Conservation (phyloP, 2,888 invertebrate species). For the Thymelicus lineola region DNA sequence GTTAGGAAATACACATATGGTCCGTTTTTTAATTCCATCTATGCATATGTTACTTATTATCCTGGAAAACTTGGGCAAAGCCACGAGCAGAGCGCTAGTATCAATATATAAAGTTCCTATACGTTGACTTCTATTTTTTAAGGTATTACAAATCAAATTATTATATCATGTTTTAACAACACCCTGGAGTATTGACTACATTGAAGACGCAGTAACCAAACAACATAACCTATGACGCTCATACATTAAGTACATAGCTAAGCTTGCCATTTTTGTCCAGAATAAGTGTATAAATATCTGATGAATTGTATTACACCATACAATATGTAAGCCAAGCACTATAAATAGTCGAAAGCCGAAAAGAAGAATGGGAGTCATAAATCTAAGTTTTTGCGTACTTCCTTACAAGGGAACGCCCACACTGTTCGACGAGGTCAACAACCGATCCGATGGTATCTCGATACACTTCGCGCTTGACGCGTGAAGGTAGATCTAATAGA, state of each 20-base stretch:
- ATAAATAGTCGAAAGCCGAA: constrained; percentile 4
- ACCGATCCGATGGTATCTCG: constrained; percentile 13
- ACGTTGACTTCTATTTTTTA: no score
- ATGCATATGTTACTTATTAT: no score
- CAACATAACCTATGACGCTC: no score
- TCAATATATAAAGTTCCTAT: no score
- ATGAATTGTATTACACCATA: background rate
- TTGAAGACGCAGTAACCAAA: no score
- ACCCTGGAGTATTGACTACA: no score
- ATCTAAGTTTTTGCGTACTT: constrained; percentile 14
- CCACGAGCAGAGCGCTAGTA: no score
- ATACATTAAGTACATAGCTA: no score
- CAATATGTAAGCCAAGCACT: background rate
- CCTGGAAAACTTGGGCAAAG: no score
- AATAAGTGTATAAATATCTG: background rate
- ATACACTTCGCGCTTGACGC: background rate
- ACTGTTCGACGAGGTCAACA: constrained; percentile 8
- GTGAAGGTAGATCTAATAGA: background rate
- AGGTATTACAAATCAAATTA: no score
- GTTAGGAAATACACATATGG: background rate
- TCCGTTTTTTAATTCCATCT: no score
- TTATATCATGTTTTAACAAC: no score
- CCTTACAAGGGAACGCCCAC: constrained; percentile 20
- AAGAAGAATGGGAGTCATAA: constrained; percentile 7
- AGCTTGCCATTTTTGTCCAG: background rate